These are phyloP conservation scores for Nothobranchius kuhntae DNA, from an alignment of 2,113 vertebrate genomes.

Conservation along the genomic window DNA sequence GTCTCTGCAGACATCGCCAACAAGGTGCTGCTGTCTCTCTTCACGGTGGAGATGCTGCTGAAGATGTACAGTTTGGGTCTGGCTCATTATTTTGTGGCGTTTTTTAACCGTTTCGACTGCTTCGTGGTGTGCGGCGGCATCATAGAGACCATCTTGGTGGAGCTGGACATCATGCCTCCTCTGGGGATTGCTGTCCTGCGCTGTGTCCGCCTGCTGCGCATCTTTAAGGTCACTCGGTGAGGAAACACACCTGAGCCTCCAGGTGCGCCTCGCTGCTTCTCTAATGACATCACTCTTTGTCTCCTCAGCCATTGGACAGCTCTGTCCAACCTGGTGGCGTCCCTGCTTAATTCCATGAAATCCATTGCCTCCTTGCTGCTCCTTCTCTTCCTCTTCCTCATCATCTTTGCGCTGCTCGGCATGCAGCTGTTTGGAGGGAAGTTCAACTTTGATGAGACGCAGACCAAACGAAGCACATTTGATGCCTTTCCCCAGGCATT, in stretches of 20 bases:
- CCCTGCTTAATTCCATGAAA: constrained; percentile 95
- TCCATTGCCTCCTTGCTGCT: constrained; percentile 93
- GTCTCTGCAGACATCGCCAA: constrained; percentile 84
- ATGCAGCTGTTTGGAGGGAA: constrained; percentile 98
- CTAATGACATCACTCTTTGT: constrained; percentile 14
- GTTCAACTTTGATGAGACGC: constrained; percentile 96
- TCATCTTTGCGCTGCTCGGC: constrained; percentile 94
- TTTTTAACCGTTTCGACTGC: constrained; percentile 95
- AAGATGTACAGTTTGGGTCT: constrained; percentile 90
- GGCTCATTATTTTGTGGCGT: constrained; percentile 85
- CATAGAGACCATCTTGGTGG: constrained; percentile 89
- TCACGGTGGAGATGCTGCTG: constrained; percentile 91
- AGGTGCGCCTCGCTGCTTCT: fast-evolving
- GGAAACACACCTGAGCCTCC: fast-evolving
- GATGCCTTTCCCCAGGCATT: constrained; percentile 93
- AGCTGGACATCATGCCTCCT: constrained; percentile 85
- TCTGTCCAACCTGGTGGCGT: constrained; percentile 92
- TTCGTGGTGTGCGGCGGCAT: constrained; percentile 93
- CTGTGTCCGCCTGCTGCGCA: constrained; percentile 89
- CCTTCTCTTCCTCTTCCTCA: constrained; percentile 96
- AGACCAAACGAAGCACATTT: constrained; percentile 95
- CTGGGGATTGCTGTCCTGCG: constrained; percentile 91
- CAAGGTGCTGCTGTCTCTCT: constrained; percentile 89
- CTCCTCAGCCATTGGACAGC: constrained; percentile 90
- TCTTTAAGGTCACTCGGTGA: constrained; percentile 93